Percentiles rank a stretch among this genome's conserved stretches.
phyloP scores from a whole-genome alignment of 23 tunicate species.

The Botrylloides violaceus region DNA sequence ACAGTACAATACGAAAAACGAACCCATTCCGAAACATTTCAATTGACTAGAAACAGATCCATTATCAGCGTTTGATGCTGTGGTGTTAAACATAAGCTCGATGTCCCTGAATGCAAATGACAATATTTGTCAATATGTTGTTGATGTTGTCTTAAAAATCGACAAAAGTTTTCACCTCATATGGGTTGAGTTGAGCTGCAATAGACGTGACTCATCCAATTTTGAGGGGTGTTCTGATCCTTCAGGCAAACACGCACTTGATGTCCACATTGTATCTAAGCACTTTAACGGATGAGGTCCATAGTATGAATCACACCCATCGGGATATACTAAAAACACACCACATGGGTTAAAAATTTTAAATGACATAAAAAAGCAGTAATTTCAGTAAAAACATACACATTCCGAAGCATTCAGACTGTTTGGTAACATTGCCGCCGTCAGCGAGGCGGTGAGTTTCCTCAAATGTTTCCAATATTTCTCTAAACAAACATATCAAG shows the following conservation, averaged over 20 bases:
- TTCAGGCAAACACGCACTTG: conserved; percentile 4
- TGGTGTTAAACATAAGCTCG: not conserved
- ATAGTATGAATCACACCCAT: conserved; percentile 27
- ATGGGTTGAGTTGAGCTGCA: not conserved
- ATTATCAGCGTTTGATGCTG: not conserved
- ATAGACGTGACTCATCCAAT: not conserved
- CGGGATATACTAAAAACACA: conserved; percentile 26
- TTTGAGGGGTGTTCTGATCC: conserved; percentile 4
- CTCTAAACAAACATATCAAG: not conserved
- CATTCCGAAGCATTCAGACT: conserved; percentile 27
- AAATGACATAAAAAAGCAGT: not conserved
- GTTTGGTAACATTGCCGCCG: not conserved
- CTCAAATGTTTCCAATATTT: not conserved
- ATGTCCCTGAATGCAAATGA: conserved; percentile 4
- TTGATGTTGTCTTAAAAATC: no score
- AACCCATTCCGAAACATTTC: conserved; percentile 14
- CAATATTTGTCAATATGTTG: no score
- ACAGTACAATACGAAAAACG: not conserved
- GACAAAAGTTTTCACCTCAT: no score
- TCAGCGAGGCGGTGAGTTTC: not conserved
- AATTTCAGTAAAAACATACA: conserved; percentile 7
- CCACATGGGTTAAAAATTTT: not conserved
- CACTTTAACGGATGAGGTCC: conserved; percentile 34
- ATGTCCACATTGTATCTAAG: conserved; percentile 25
- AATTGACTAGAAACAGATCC: conserved; percentile 6